phyloP scores from a whole-genome alignment of 2,797 vertebrate species.

The Protonibea diacanthus region DNA sequence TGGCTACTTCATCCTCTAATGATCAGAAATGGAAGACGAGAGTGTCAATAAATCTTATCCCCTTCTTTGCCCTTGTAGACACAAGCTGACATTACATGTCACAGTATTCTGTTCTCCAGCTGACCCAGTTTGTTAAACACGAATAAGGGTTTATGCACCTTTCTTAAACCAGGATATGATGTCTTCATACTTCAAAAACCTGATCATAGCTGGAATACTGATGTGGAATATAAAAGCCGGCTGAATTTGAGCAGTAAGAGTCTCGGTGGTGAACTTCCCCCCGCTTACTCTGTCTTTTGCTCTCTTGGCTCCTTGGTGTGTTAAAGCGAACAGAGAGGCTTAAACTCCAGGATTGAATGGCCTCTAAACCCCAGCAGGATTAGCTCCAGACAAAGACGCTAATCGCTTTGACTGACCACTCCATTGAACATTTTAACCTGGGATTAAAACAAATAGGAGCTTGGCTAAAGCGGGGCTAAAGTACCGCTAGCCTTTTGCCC shows the following conservation, averaged over 20 bases:
- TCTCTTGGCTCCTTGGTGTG: slow-evolving; percentile 81
- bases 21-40: not conserved
- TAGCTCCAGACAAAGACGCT: slow-evolving; percentile 77
- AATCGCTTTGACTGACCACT: slow-evolving; percentile 77
- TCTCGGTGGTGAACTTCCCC: not conserved
- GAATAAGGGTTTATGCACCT: not conserved
- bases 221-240: not conserved
- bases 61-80: not conserved
- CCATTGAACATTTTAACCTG: slow-evolving; percentile 65
- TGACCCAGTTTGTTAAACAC: not conserved
- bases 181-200: not conserved
- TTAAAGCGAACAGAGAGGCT: slow-evolving; percentile 84
- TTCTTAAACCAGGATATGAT: not conserved
- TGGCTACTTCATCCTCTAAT: too few relatives aligned
- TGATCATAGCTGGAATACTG: not conserved
- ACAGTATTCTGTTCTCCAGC: not conserved
- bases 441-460: slow-evolving; percentile 63
- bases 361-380: slow-evolving; percentile 72
- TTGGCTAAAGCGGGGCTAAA: slow-evolving; percentile 33
- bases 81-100: too few relatives aligned
- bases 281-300: slow-evolving; percentile 65
- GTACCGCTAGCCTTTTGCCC: slow-evolving; percentile 44
- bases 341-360: slow-evolving; percentile 78
- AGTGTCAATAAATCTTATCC: not conserved
- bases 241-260: slow-evolving; percentile 8